Evolutionary conservation across 2,113 vertebrate species (phyloP).

Genomic region (Zeus faber): DNA sequence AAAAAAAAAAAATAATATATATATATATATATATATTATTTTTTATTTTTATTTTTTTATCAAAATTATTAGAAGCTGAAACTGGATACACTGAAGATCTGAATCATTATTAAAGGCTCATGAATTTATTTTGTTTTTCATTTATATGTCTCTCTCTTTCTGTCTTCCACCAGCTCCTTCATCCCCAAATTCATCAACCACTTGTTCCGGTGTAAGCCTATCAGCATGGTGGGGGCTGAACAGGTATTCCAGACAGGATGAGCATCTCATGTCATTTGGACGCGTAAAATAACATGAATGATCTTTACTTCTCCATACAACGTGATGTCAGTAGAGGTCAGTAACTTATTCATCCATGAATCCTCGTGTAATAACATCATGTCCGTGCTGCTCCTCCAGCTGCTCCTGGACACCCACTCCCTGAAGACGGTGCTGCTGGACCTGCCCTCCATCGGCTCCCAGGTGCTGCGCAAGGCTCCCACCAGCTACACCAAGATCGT

Average conservation of each 20-base stretch:
- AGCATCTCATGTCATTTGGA: too few relatives aligned
- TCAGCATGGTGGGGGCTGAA: conserved; percentile 98
- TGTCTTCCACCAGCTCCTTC: conserved; percentile 83
- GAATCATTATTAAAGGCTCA: too few relatives aligned
- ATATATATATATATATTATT: too few relatives aligned
- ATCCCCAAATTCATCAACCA: conserved; percentile 99
- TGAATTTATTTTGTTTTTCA: background rate
- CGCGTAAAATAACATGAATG: too few relatives aligned
- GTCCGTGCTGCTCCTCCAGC: conserved; percentile 66
- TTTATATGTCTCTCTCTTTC: background rate
- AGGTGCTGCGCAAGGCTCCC: conserved; percentile 95
- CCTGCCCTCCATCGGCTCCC: conserved; percentile 95
- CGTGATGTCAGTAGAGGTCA: too few relatives aligned
- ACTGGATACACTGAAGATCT: too few relatives aligned
- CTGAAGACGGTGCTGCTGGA: conserved; percentile 96
- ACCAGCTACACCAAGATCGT: conserved; percentile 99
- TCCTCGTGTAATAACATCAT: too few relatives aligned
- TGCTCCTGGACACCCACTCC: conserved; percentile 96
- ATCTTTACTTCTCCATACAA: too few relatives aligned
- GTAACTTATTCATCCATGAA: too few relatives aligned
- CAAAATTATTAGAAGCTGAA: too few relatives aligned
- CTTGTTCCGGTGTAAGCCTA: conserved; percentile 96
- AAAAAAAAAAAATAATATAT: too few relatives aligned
- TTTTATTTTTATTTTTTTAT: too few relatives aligned
- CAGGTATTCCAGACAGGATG: conserved; percentile 85